These are phyloP conservation scores for Geopemphigus sp. DNA, from an alignment of 1,140 invertebrate species.

Conservation along the genomic window DNA sequence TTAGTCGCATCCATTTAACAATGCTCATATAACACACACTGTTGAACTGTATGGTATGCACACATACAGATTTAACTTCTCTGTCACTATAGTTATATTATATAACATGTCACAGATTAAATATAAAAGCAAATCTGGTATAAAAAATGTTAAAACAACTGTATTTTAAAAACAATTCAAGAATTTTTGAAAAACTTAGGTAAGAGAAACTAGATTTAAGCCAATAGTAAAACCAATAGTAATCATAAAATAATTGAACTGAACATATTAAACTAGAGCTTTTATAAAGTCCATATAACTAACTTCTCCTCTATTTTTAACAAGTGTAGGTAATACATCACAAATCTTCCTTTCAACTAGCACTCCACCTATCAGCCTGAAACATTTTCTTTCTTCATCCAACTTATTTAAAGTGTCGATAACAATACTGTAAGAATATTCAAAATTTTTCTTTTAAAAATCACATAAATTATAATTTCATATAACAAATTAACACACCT, in stretches of 20 bases:
- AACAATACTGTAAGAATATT: constrained; percentile 74
- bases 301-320: constrained; percentile 79
- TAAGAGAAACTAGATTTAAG: too few species aligned
- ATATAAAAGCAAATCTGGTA: too few species aligned
- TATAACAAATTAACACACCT: constrained; percentile 64
- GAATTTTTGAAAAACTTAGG: too few species aligned
- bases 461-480: background rate
- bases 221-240: background rate
- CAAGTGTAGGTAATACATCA: constrained; percentile 82
- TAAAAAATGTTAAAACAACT: too few species aligned
- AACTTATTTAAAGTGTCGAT: constrained; percentile 89
- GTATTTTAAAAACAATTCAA: too few species aligned
- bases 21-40: too few species aligned
- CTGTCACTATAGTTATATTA: too few species aligned
- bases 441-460: constrained; percentile 3
- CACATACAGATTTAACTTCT: too few species aligned
- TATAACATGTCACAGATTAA: too few species aligned
- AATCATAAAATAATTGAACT: background rate
- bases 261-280: background rate
- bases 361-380: constrained; percentile 87
- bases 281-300: background rate
- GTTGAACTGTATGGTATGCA: too few species aligned
- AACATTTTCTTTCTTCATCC: constrained; percentile 84
- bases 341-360: constrained; percentile 89
- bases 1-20: too few species aligned